phyloP scores from a whole-genome alignment of 1,140 invertebrate genomes.

The Diorhabda sublineata region DNA sequence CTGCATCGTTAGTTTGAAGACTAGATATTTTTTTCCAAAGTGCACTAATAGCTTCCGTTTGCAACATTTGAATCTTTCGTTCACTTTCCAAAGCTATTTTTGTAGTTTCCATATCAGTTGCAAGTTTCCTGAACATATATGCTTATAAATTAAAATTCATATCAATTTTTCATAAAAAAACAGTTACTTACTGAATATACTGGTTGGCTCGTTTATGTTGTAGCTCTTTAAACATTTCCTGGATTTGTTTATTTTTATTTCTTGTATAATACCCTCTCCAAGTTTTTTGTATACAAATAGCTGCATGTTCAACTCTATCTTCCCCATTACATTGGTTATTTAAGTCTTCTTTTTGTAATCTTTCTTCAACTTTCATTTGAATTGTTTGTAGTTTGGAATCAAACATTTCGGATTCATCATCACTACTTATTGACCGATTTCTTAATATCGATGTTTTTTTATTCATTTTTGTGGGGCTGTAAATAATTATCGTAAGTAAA shows the following conservation, averaged over 20 bases:
- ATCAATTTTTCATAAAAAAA: not conserved
- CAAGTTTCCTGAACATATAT: constrained; percentile 59
- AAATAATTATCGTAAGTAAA: constrained; percentile 4
- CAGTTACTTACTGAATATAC: constrained; percentile 72
- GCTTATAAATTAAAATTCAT: too few species aligned
- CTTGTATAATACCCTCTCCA: constrained; percentile 84
- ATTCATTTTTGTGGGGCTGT: constrained; percentile 13
- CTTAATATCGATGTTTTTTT: constrained; percentile 34
- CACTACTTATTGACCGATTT: constrained; percentile 48
- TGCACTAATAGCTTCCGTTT: constrained; percentile 86
- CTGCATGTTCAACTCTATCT: constrained; percentile 50
- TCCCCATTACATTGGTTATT: constrained; percentile 39
- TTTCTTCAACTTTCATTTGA: constrained; percentile 55
- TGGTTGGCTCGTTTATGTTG: constrained; percentile 76
- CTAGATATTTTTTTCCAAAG: constrained; percentile 84
- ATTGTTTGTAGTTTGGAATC: constrained; percentile 59
- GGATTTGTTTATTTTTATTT: constrained; percentile 70
- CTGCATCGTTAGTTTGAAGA: constrained; percentile 48
- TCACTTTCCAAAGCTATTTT: constrained; percentile 80
- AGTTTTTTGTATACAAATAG: constrained; percentile 78
- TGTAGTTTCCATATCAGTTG: constrained; percentile 74
- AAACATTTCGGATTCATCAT: constrained; percentile 58
- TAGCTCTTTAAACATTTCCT: constrained; percentile 70
- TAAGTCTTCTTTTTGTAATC: constrained; percentile 48
- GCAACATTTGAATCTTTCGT: constrained; percentile 77